Percentiles rank a stretch among this genome's conserved stretches.
Evolutionary conservation across 1,140 invertebrate genomes (phyloP).

Genomic region (Frieseomelitta varia): DNA sequence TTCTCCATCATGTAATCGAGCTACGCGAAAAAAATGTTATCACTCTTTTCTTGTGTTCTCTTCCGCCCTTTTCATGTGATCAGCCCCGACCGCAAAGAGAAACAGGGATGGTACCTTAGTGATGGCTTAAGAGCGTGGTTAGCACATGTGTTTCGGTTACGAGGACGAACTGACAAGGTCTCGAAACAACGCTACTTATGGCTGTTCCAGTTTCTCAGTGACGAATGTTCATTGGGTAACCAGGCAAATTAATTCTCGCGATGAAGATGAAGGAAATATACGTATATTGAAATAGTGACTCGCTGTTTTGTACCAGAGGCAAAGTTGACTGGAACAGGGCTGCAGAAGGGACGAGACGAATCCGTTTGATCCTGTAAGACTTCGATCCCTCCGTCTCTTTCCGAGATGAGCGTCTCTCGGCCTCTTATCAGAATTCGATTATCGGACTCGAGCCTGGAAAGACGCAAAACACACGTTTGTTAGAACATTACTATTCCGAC

Average conservation of each 20-base stretch:
- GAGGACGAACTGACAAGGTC: neutral
- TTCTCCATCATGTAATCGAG: neutral
- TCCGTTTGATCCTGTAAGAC: conserved; percentile 17
- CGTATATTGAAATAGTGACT: neutral
- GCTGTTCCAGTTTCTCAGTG: conserved; percentile 19
- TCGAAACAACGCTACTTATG: neutral
- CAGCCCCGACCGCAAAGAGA: too few species aligned
- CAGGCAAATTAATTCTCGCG: neutral
- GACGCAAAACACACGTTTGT: conserved; percentile 27
- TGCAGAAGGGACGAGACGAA: neutral
- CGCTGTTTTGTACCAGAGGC: neutral
- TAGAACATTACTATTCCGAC: conserved; percentile 19
- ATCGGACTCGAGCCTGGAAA: conserved; percentile 47
- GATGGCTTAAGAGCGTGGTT: neutral
- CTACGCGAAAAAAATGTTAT: neutral
- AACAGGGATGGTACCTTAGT: neutral
- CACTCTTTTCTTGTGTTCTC: neutral
- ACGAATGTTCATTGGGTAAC: neutral
- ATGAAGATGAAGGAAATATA: too few species aligned
- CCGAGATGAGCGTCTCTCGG: conserved; percentile 21
- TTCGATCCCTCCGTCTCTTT: neutral
- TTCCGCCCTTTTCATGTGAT: neutral
- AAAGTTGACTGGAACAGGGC: neutral
- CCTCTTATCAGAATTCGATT: conserved; percentile 19
- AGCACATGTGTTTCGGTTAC: conserved; percentile 21